These are phyloP conservation scores for Drosophila pseudotakahashii DNA, from an alignment of 2,888 invertebrate species.

Conservation along the genomic window DNA sequence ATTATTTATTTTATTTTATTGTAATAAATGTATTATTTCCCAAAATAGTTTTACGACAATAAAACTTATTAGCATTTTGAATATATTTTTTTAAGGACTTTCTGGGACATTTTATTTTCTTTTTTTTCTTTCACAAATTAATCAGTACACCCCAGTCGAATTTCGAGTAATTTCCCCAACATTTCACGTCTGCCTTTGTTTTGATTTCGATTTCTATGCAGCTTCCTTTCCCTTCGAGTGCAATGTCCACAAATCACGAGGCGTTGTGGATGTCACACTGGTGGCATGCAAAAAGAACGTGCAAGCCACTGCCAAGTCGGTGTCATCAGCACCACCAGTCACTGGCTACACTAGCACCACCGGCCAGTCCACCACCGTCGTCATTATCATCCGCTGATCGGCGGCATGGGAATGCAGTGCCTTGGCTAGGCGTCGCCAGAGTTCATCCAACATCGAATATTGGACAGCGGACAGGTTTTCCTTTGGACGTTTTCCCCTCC, in stretches of 20 bases:
- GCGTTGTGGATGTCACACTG: conserved; percentile 60
- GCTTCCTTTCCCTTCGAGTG: conserved; percentile 50
- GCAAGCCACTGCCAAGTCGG: conserved; percentile 24
- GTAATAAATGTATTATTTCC: no score
- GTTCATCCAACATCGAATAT: conserved; percentile 46
- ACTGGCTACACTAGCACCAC: conserved; percentile 1
- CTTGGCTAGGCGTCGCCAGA: conserved; percentile 58
- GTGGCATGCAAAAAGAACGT: conserved; percentile 72
- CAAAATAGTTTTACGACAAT: no score
- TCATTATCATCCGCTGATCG: conserved; percentile 35
- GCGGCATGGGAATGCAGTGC: conserved; percentile 58
- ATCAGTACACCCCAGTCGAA: conserved; percentile 8
- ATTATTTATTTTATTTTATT: no score
- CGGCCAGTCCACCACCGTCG: conserved; percentile 16
- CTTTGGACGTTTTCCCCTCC: conserved; percentile 30
- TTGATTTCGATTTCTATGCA: conserved; percentile 75
- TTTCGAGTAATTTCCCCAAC: conserved; percentile 25
- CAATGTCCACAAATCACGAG: conserved; percentile 73
- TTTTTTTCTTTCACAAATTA: background rate
- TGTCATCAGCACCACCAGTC: conserved; percentile 16
- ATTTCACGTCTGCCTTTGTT: conserved; percentile 46
- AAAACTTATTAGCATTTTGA: no score
- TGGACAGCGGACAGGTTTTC: conserved; percentile 54
- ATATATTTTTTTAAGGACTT: no score
- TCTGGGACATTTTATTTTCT: no score